Conservation (phyloP, 2,888 invertebrate species). For the Nomada fucata region DNA sequence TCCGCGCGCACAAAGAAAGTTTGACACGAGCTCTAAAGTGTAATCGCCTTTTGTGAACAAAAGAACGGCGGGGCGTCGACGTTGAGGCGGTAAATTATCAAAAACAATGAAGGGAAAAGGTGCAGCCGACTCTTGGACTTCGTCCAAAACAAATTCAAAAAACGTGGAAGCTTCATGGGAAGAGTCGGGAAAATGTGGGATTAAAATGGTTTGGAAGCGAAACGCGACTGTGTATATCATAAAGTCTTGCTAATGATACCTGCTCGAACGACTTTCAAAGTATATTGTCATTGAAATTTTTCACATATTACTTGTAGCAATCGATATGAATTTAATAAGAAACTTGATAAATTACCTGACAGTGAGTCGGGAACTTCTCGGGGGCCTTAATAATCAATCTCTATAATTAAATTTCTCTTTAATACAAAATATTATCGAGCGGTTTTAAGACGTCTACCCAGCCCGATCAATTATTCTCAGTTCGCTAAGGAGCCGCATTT, state of each 20-base stretch:
- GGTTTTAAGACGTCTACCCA: too few relatives aligned
- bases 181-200: neutral
- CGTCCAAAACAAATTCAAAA: constrained; percentile 45
- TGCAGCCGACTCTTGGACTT: constrained; percentile 41
- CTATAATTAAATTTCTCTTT: constrained; percentile 9
- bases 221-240: neutral
- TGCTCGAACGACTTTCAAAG: too few relatives aligned
- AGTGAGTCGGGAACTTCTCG: neutral
- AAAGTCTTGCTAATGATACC: too few relatives aligned
- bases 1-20: constrained; percentile 14
- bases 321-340: neutral
- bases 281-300: too few relatives aligned
- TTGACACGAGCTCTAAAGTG: constrained; percentile 37
- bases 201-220: constrained; percentile 2
- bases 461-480: too few relatives aligned
- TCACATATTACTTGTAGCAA: neutral
- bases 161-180: constrained; percentile 24
- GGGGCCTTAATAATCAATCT: neutral
- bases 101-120: constrained; percentile 50
- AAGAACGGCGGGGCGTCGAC: constrained; percentile 38
- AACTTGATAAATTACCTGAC: too few relatives aligned
- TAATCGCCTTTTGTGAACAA: constrained; percentile 46
- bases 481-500: too few relatives aligned
- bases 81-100: constrained; percentile 53
- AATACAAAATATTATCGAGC: too few relatives aligned